A percentile compares a stretch with the other conserved stretches of the same genome.
phyloP scores from a whole-genome alignment of 2,888 invertebrate genomes.

The Lepas anatifera region DNA sequence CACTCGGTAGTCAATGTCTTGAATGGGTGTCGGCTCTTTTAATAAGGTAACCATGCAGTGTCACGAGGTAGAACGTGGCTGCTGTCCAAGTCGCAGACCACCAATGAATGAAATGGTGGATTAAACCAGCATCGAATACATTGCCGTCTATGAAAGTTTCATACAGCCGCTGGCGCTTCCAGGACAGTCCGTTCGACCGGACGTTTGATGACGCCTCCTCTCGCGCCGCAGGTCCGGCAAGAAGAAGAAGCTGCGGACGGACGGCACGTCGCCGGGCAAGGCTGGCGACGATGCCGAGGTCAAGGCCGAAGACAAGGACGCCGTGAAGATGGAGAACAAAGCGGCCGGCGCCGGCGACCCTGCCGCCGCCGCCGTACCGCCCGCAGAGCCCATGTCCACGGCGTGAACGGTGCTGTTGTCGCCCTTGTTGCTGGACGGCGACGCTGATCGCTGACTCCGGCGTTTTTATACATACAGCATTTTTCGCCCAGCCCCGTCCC shows the following conservation, averaged over 20 bases:
- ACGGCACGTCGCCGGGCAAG: not conserved
- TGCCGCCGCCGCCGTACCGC: not conserved
- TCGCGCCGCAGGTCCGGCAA: not conserved
- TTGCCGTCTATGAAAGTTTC: no score
- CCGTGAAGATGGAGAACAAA: not conserved
- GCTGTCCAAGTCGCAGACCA: no score
- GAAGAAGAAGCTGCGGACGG: conserved; percentile 7
- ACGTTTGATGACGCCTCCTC: not conserved
- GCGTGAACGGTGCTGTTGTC: not conserved
- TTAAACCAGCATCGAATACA: no score
- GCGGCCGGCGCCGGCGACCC: not conserved
- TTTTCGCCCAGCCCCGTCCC: no score
- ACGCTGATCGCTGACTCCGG: not conserved
- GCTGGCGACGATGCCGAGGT: not conserved
- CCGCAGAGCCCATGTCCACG: conserved; percentile 2
- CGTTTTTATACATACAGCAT: not conserved
- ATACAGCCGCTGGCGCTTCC: no score
- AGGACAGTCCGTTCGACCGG: not conserved
- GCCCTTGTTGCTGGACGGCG: not conserved
- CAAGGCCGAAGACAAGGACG: not conserved
- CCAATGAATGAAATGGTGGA: no score
- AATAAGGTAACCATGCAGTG: no score
- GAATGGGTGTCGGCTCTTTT: no score
- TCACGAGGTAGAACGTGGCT: no score
- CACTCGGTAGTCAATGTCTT: not conserved